phyloP scores from a whole-genome alignment of 2,113 vertebrate genomes.

The Chaetops frenatus region DNA sequence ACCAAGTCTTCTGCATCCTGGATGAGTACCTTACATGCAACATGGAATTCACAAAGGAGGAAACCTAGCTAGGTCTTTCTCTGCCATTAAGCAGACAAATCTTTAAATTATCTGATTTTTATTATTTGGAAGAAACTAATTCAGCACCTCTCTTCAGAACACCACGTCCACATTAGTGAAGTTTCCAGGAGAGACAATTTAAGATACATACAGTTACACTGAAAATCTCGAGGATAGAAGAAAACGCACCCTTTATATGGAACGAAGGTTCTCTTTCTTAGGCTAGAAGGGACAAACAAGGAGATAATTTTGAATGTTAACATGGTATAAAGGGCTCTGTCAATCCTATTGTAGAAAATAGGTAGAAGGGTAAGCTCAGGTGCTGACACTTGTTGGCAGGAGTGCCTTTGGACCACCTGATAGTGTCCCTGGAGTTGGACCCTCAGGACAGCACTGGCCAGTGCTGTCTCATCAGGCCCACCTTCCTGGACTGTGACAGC shows the following conservation, averaged over 20 bases:
- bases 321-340: neutral
- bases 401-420: neutral
- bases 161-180: neutral
- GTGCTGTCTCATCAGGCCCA: neutral
- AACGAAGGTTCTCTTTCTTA: neutral
- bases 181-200: neutral
- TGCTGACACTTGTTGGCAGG: neutral
- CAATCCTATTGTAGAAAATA: neutral
- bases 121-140: neutral
- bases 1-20: neutral
- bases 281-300: neutral
- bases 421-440: neutral
- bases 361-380: neutral
- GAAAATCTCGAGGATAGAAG: neutral
- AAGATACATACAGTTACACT: neutral
- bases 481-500: neutral
- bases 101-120: neutral
- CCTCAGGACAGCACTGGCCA: neutral
- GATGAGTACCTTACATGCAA: neutral
- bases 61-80: neutral
- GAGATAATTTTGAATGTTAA: neutral
- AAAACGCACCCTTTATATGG: neutral
- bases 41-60: neutral
- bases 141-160: neutral
- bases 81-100: neutral